Evolutionary conservation across 2,888 invertebrate species (phyloP).

Genomic region (Argyra leucocephala): DNA sequence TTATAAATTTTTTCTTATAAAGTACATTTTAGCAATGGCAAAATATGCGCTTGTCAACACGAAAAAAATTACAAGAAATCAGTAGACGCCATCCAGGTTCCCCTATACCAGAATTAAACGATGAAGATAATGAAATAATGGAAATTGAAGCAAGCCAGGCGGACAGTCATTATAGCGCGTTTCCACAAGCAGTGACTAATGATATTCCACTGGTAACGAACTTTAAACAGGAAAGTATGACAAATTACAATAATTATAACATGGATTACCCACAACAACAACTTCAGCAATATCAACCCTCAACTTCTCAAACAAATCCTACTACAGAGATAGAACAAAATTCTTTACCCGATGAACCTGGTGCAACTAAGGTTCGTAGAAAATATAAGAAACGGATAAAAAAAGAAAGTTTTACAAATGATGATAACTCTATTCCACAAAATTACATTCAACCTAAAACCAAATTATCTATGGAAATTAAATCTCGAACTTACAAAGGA

Average conservation of each 20-base stretch:
- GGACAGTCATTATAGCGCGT: background rate
- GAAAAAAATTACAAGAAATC: background rate
- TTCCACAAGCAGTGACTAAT: background rate
- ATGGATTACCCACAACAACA: background rate
- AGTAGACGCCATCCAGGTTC: background rate
- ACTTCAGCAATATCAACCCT: background rate
- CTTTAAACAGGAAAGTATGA: slow-evolving; percentile 2
- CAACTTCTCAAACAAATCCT: background rate
- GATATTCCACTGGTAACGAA: background rate
- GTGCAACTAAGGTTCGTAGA: background rate
- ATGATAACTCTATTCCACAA: background rate
- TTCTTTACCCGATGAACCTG: background rate
- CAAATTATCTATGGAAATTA: slow-evolving; percentile 7
- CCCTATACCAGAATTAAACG: background rate
- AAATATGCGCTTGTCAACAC: background rate
- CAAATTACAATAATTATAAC: background rate
- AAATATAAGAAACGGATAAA: slow-evolving; percentile 2
- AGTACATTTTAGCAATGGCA: background rate
- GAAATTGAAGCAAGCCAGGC: background rate
- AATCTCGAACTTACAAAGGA: background rate
- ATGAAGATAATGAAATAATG: background rate
- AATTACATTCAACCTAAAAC: slow-evolving; percentile 8
- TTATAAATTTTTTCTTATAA: background rate
- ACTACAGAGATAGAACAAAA: background rate
- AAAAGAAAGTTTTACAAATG: background rate